A percentile compares a stretch with the other conserved stretches of the same genome.
Conservation (phyloP, 2,797 vertebrate species). For the Sciurus vulgaris region DNA sequence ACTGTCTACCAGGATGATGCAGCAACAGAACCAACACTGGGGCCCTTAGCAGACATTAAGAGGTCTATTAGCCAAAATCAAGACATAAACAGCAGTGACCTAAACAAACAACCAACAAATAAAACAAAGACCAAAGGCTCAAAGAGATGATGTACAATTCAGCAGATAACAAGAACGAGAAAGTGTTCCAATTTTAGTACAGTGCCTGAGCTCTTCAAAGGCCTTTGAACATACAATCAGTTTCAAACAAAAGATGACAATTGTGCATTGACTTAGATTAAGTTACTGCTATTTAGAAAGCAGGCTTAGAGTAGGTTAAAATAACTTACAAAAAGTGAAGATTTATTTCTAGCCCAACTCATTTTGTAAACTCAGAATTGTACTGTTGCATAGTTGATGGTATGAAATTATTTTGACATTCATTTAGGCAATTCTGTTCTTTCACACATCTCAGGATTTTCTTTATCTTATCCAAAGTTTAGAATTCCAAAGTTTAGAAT, state of each 20-base stretch:
- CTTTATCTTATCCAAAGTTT: not conserved
- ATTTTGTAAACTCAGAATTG: not conserved
- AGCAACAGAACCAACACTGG: not conserved
- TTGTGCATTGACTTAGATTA: not conserved
- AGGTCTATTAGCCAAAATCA: not conserved
- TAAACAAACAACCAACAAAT: no score
- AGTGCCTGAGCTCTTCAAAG: not conserved
- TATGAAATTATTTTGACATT: not conserved
- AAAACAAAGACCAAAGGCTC: not conserved
- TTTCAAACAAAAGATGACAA: not conserved
- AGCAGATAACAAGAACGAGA: not conserved
- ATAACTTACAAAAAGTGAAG: not conserved
- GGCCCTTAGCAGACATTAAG: not conserved
- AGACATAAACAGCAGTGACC: not conserved
- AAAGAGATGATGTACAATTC: not conserved
- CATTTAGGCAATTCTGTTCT: not conserved
- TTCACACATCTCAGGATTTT: not conserved
- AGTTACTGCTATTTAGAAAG: not conserved
- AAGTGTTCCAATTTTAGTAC: not conserved
- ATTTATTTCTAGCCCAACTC: not conserved
- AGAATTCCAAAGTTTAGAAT: constrained; percentile 24
- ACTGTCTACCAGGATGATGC: not conserved
- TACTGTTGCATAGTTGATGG: not conserved
- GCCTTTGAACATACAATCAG: not conserved
- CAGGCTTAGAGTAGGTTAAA: not conserved